Base-by-base conservation (phyloP, 1,140 invertebrate species). In the Apis dorsata region DNA sequence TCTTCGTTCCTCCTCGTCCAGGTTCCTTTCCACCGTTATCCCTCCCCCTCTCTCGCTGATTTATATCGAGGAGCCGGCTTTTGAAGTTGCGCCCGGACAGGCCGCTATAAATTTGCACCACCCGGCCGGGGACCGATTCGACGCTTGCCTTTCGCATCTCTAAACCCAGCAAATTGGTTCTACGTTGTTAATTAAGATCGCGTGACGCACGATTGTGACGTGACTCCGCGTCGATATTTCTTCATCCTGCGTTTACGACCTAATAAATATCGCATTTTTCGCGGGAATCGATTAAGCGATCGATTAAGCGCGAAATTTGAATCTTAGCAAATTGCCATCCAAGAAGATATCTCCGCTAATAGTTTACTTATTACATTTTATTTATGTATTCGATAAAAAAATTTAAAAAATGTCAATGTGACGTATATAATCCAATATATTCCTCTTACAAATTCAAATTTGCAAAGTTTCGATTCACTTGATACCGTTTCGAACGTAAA, bases 61-160 rank as follows among this genome's bases (percentile, higher is more conserved):
- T 87, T 86, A 87, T 84, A 86, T 79, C 76, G 75, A 66, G 69
- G 55, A 84, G 53, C 60, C 24, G 28, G 84, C 63, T 85, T 72
- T 72, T 75, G 69, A 86, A 86, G 65, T 70, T 80, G 34, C 62
- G 55, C 53, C 49, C 83, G 75, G 57, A 84, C 82, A 63, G 24
- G 62, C n/a, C 2, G 53, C 59, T 62, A 62, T 86, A 73, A 86
- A 80, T 81, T 86, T 71, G 57, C 28, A 60, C 68, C 72, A n/a
- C 28, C 62, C 71, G 44, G 34, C 55, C 28, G 17, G 15, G 51
- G 79, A 75, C 77, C 49, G 77, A 7, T 81, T 86, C 83, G 79
- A 86, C 21, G 66, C 57, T 24, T 44, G 34, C 34, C 34, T 44
- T 44, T 44, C 34, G 51, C 53, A 71, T 57, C 34, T 74, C 79